A percentile compares a stretch with the other conserved stretches of the same genome.
Conservation (phyloP, 2,113 vertebrate species). For the Rhadina sibilatrix region DNA sequence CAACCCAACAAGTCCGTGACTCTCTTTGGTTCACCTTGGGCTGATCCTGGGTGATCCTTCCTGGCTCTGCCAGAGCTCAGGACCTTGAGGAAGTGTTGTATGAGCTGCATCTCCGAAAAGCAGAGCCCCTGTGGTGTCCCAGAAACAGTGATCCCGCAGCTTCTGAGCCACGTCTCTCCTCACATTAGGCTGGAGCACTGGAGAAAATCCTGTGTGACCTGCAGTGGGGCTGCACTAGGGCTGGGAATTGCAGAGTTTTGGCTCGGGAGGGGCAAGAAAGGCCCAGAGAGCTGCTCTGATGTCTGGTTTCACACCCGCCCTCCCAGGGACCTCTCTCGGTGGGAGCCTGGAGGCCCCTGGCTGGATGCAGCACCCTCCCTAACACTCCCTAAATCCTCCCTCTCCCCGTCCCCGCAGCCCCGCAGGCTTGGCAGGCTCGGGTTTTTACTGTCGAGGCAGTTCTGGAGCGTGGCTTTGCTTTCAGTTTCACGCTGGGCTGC, state of each 20-base stretch:
- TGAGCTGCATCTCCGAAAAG: neutral
- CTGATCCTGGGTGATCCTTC: neutral
- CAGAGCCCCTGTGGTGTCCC: neutral
- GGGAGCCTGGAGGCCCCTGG: neutral
- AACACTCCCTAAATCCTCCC: neutral
- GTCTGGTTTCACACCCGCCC: neutral
- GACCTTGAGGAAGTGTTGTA: neutral
- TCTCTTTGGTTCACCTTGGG: neutral
- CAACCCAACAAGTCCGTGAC: neutral
- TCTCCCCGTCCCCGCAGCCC: neutral
- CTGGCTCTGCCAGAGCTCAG: neutral
- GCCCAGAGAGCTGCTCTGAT: neutral
- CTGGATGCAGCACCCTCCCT: neutral
- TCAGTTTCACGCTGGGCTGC: neutral
- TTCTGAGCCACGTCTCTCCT: neutral
- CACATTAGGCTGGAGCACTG: neutral
- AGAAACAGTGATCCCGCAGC: neutral
- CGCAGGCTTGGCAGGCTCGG: neutral
- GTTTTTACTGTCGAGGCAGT: neutral
- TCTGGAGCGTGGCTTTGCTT: neutral
- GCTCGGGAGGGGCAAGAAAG: neutral
- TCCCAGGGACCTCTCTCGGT: neutral
- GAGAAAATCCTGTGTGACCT: neutral
- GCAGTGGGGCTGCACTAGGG: no score
- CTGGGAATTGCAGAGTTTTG: neutral